phyloP scores from a whole-genome alignment of 2,113 vertebrate genomes.

The Heterotilapia buettikoferi region DNA sequence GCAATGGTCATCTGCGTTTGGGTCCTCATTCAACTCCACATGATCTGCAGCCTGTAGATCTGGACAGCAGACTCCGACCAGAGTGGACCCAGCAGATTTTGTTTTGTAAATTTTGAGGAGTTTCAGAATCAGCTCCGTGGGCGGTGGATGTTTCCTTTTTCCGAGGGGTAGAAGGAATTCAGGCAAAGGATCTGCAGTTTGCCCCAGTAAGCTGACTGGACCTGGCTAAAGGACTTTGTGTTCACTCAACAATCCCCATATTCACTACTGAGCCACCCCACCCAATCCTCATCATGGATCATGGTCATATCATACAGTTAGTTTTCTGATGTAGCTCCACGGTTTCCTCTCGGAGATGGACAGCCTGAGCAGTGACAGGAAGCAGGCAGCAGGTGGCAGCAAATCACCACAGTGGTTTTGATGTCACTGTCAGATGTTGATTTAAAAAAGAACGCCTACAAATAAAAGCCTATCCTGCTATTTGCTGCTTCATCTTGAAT shows the following conservation, averaged over 20 bases:
- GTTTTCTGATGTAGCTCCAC: background rate
- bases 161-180: background rate
- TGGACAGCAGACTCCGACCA: background rate
- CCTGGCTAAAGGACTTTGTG: background rate
- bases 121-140: fast-evolving
- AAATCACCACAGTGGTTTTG: background rate
- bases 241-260: background rate
- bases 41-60: background rate
- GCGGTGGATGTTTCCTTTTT: fast-evolving
- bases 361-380: background rate
- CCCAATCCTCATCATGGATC: background rate
- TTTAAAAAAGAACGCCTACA: background rate
- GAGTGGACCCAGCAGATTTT: background rate
- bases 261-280: background rate
- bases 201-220: background rate
- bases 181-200: background rate
- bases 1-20: background rate
- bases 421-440: background rate
- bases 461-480: background rate
- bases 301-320: background rate
- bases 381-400: background rate
- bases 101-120: background rate
- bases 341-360: background rate
- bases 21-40: background rate
- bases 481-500: background rate